phyloP scores from a whole-genome alignment of 1,140 invertebrate genomes.

The Neodiprion fabricii region DNA sequence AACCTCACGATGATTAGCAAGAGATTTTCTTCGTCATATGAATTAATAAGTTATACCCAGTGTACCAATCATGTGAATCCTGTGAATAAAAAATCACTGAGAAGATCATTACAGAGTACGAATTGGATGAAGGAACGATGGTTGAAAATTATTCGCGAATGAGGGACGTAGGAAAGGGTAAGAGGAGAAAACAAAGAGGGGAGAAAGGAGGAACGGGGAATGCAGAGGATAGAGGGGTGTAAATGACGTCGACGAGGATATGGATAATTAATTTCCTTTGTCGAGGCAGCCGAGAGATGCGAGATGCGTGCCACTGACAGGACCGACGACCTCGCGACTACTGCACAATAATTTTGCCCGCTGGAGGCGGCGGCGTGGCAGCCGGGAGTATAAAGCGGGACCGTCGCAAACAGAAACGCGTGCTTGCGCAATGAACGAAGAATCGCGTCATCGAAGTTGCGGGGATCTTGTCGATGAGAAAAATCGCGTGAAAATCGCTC shows the following conservation, averaged over 20 bases:
- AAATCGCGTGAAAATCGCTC: background rate
- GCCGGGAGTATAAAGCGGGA: background rate
- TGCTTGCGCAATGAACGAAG: background rate
- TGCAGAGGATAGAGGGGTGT: slow-evolving; percentile 9
- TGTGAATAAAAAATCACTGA: too few relatives aligned
- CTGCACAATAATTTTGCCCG: background rate
- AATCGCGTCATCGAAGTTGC: background rate
- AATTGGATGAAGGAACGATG: background rate
- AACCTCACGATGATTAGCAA: too few relatives aligned
- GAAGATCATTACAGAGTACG: too few relatives aligned
- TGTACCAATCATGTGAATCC: too few relatives aligned
- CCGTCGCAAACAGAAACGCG: background rate
- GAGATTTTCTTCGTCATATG: too few relatives aligned
- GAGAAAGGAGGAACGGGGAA: slow-evolving; percentile 12
- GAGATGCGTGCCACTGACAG: slow-evolving; percentile 20
- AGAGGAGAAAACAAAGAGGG: background rate
- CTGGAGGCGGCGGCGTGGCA: background rate
- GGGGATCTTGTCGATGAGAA: background rate
- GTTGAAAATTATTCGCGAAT: background rate
- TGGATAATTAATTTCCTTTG: slow-evolving; percentile 29
- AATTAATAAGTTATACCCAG: too few relatives aligned
- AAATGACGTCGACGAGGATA: slow-evolving; percentile 5
- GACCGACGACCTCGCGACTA: background rate
- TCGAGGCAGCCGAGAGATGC: slow-evolving; percentile 15
- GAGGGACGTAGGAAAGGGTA: background rate